A percentile compares a stretch with the other conserved stretches of the same genome.
These are phyloP conservation scores for Lepidotrigona ventralis DNA, from an alignment of 1,140 invertebrate genomes.

Conservation along the genomic window DNA sequence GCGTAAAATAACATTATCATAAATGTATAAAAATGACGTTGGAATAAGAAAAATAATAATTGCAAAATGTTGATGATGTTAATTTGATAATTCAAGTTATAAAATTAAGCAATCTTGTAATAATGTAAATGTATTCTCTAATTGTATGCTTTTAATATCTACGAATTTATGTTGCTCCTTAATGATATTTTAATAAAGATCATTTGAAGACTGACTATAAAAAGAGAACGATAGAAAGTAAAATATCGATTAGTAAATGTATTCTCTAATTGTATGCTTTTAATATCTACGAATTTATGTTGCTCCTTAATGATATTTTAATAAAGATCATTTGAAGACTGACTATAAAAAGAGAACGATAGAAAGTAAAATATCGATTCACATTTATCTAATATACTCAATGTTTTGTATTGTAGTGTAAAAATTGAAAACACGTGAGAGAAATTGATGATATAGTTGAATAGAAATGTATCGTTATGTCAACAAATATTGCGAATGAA, in stretches of 20 bases:
- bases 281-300: not conserved
- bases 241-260: no score
- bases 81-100: not conserved
- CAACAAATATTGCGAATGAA: not conserved
- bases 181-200: not conserved
- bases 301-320: not conserved
- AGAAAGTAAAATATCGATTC: not conserved
- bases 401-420: not conserved
- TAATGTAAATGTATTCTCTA: not conserved
- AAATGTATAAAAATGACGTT: constrained; percentile 12
- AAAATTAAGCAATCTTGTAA: not conserved
- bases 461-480: not conserved
- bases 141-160: not conserved
- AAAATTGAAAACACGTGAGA: not conserved
- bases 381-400: not conserved
- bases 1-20: not conserved
- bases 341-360: not conserved
- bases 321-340: not conserved
- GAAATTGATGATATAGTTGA: not conserved
- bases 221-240: not conserved
- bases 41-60: not conserved
- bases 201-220: not conserved
- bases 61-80: not conserved
- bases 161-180: not conserved
- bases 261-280: constrained; percentile 1